These are phyloP conservation scores for Drosophila littoralis DNA, from an alignment of 1,140 invertebrate genomes.

Conservation along the genomic window DNA sequence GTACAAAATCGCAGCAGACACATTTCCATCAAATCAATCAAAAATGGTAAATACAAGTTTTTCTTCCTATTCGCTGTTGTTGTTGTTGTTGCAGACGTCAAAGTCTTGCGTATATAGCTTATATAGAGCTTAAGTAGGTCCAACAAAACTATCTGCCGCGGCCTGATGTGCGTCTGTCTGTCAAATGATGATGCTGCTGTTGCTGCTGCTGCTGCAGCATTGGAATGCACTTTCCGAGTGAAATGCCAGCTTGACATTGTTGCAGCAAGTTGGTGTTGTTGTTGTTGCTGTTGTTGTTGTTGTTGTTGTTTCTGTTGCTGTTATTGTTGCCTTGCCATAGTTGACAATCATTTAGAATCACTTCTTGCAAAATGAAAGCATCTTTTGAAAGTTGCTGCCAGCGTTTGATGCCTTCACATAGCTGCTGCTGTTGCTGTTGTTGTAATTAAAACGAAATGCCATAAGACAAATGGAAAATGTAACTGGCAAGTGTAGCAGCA, in stretches of 20 bases:
- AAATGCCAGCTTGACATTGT: constrained; percentile 77
- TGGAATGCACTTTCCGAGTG: constrained; percentile 82
- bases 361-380: constrained; percentile 82
- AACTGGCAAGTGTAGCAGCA: constrained; percentile 72
- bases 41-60: constrained; percentile 83
- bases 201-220: constrained; percentile 53
- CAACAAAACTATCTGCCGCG: constrained; percentile 77
- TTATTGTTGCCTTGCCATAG: constrained; percentile 74
- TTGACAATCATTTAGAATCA: constrained; percentile 83
- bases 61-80: constrained; percentile 56
- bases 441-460: constrained; percentile 81
- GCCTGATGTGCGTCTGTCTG: constrained; percentile 37
- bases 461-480: constrained; percentile 82
- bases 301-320: constrained; percentile 30
- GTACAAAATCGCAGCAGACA: constrained; percentile 61
- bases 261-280: constrained; percentile 48
- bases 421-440: constrained; percentile 58
- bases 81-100: constrained; percentile 11
- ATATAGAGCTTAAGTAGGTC: constrained; percentile 78
- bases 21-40: constrained; percentile 83
- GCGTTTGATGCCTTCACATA: constrained; percentile 44
- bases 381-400: constrained; percentile 79
- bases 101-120: constrained; percentile 30
- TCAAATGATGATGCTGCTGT: constrained; percentile 18
- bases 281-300: constrained; percentile 17